Evolutionary conservation across 2,888 invertebrate genomes (phyloP), one percentile per base, ranked within the genome.

Genomic region (Phengaris alcon): DNA sequence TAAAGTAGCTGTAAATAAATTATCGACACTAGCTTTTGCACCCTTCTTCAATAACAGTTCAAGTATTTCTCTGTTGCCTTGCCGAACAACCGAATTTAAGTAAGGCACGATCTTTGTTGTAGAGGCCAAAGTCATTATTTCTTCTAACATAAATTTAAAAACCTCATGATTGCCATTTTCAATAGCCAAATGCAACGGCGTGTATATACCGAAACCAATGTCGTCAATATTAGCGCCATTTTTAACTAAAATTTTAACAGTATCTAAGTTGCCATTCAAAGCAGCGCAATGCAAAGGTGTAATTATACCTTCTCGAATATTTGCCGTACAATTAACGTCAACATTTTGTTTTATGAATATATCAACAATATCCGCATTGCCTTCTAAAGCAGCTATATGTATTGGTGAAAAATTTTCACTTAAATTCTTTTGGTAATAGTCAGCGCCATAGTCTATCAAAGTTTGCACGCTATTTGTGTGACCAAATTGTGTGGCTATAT

Each of bases 211-310:
- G 1, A 22, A 54, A 72, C 54, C 8, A 54, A 13, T 54, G 0
- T 1, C 54, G n/a, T 72, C 51, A 35, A 72, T 15, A 72, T 72
- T 35, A 12, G 72, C 72, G 7, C 72, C 72, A 52, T 12, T 72
- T 72, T 72, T 52, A 3, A 72, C n/a, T 22, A 72, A 72, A 12
- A 8, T 52, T 72, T 72, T 72, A 72, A 72, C 22, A 35, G 72
- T 72, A 10, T 72, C 72, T 12, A 54, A 13, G 13, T 54, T 54
- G 22, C 72, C 72, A 52, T 22, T 72, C 52, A 72, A 13, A 54
- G 72, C 72, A 72, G 72, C 72, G 35, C 72, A 72, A 44, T 72
- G 72, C 52, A 72, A 54, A 22, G 72, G 54, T 52, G 72, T 54
- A 52, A 35, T 10, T 35, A 35, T 54, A 22, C 54, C 72, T 2